Base-by-base conservation (phyloP, 2,888 invertebrate species). In the Steinernema hermaphroditum region DNA sequence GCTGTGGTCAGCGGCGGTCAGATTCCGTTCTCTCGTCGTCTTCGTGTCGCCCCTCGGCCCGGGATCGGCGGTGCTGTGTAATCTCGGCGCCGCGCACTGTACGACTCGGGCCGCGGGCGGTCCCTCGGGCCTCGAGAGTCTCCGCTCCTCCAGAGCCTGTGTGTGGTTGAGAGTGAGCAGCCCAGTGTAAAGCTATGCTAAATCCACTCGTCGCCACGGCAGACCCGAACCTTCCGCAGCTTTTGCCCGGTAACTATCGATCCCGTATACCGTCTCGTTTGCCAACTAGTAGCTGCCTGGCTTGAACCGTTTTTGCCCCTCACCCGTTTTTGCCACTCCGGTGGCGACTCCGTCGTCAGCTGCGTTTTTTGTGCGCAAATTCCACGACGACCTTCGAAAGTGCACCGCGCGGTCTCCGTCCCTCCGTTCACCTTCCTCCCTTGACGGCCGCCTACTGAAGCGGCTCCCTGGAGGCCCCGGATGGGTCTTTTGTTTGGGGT, bases 121-220 rank as follows among this genome's bases (percentile, higher is more conserved):
- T 8, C 27, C 4, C 46, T 16, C 54, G 54, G 9, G 24, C n/a
- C 27, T 54, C 54, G 54, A 54, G 54, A 24, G 54, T 54, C 54
- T 54, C 54, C 14, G 54, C 37, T 37, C 37, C 37, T 37, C 37
- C 37, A 37, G 54, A 27, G 54, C 27, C 22, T 22, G 24, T 24
- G 54, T 54, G 27, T 54, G 54, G 6, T 27, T 54, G 22, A 4
- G 46, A 46, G 54, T 54, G 54, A 24, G 54, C 54, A 27, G 27
- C 24, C 54, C 27, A 54, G 54, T 54, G 54, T 54, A 54, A 54
- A 54, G 54, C 54, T 54, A 54, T 54, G 54, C 54, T 54, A 54
- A 54, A 54, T 54, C 27, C 54, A 54, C 54, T 24, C 54, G 54
- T 24, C 19, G 54, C 54, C 54, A 27, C 9, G 24, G 24, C 9